Conservation (phyloP, 2,113 vertebrate species). For the Emydura subglobosa region DNA sequence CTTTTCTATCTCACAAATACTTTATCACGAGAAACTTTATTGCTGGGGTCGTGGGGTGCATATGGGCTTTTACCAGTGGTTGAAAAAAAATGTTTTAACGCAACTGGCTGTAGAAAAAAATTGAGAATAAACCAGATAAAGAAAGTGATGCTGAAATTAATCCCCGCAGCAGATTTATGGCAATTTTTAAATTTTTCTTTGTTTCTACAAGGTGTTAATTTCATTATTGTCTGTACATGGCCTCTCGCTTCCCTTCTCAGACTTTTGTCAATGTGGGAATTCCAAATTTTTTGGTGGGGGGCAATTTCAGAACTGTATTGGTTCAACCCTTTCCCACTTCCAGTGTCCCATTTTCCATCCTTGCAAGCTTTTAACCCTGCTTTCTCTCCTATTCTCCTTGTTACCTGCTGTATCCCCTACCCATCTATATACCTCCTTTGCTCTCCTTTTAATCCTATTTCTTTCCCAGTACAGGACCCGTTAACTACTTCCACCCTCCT, state of each 20-base stretch:
- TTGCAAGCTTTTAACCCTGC: neutral
- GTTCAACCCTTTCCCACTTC: neutral
- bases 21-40: neutral
- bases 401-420: neutral
- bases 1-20: neutral
- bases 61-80: neutral
- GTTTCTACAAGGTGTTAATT: neutral
- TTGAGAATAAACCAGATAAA: neutral
- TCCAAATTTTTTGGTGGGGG: neutral
- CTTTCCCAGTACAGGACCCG: neutral
- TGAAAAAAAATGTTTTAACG: neutral
- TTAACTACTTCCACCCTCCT: neutral
- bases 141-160: neutral
- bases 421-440: neutral
- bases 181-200: neutral
- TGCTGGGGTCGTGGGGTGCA: neutral
- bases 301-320: neutral
- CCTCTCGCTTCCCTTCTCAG: neutral
- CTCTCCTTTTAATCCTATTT: too few species aligned
- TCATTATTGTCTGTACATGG: neutral
- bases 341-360: neutral
- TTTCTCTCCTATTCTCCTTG: neutral
- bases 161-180: neutral
- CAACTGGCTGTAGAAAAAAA: neutral
- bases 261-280: neutral